These are phyloP conservation scores for Sisyra terminalis DNA, from an alignment of 2,888 invertebrate genomes.

Conservation along the genomic window DNA sequence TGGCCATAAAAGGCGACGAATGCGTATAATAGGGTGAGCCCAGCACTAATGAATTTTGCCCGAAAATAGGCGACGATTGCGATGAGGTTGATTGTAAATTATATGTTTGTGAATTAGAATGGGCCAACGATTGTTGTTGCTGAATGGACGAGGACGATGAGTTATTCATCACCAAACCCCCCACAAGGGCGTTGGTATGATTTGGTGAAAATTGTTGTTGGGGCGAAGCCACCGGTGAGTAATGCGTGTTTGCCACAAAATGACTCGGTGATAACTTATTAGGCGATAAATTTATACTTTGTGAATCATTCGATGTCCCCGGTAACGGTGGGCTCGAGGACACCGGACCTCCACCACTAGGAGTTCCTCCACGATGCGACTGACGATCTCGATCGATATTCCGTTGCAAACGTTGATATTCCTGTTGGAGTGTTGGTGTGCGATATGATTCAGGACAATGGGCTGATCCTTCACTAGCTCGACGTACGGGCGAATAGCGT, in stretches of 20 bases:
- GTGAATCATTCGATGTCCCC: background rate
- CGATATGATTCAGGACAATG: constrained; percentile 26
- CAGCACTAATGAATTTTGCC: constrained; percentile 24
- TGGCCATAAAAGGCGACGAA: constrained; percentile 9
- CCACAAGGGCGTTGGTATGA: background rate
- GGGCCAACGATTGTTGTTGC: constrained; percentile 15
- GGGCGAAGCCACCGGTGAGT: background rate
- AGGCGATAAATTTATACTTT: constrained; percentile 1
- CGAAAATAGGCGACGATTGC: constrained; percentile 17
- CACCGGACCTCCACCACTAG: constrained; percentile 22
- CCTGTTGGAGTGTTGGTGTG: constrained; percentile 52
- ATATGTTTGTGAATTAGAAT: constrained; percentile 7
- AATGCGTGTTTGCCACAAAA: background rate
- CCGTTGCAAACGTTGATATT: constrained; percentile 61
- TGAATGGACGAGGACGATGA: constrained; percentile 6
- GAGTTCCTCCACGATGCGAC: constrained; percentile 17
- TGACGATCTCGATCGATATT: constrained; percentile 29
- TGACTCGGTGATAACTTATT: constrained; percentile 1
- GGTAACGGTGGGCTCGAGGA: constrained; percentile 25
- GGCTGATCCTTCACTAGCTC: constrained; percentile 68
- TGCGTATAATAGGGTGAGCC: constrained; percentile 9
- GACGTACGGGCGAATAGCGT: constrained; percentile 77
- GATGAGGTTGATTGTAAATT: constrained; percentile 19
- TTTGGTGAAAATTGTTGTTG: constrained; percentile 6
- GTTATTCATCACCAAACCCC: no score